Evolutionary conservation across 2,797 vertebrate genomes (phyloP), one percentile per base, ranked within the genome.

Genomic region (Sorex maritimensis): DNA sequence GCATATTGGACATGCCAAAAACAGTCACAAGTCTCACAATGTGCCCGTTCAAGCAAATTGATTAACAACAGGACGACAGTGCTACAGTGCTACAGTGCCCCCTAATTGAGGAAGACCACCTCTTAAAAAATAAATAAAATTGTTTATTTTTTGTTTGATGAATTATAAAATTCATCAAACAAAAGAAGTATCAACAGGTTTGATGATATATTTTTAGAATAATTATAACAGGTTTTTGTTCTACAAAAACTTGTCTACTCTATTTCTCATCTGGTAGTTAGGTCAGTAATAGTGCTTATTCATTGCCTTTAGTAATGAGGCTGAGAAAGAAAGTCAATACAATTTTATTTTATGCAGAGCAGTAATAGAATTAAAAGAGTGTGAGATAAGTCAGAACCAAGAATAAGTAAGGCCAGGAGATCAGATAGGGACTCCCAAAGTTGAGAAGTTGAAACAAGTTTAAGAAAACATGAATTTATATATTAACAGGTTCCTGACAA

Each of bases 151-250:
- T n/a, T n/a, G n/a, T n/a, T n/a, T n/a, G n/a, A n/a, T n/a, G n/a
- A n/a, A n/a, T n/a, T n/a, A n/a, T n/a, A n/a, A n/a, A n/a, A n/a
- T 30, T 72, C 13, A 86, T 72, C 30, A 86, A 86, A 23, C 1
- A 63, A 88, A 95, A 93, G 52, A 72, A 6, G 68, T 81, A 34
- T 90, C 81, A 90, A 26, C 4, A 24, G 12, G 4, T 7, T 12
- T 55, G 49, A 85, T 78, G 49, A 85, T 78, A 85, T 78, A 77
- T 46, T 94, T 91, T 93, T 71, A 46, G 61, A 38, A 88, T 71
- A 77, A 71, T 87, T 82, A 74, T 63, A 85, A 44, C 61, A 19
- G 4, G 28, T 65, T 72, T 65, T n/a, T 8, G 30, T 24, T 15
- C 78, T 0, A 38, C 17, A 34, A 34, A 71, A 34, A 26, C 63